Evolutionary conservation across 2,888 invertebrate genomes (phyloP), one percentile per base, ranked within the genome.

Genomic region (Abrostola tripartita): DNA sequence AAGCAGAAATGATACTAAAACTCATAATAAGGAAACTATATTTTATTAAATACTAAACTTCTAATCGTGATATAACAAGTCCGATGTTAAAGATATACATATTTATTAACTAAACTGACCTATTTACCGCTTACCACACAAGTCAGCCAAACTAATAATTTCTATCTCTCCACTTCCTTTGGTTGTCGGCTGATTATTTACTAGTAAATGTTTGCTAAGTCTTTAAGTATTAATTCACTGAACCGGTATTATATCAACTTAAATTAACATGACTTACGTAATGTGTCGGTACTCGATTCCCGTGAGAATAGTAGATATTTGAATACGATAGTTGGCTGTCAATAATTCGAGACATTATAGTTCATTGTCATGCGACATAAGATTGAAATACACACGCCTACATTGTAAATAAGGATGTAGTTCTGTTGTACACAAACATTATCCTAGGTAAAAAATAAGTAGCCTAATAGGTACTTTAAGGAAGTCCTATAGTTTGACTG

Each of bases 271-370:
- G 50, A 37, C n/a, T 73, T 63, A 64, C 57, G 68, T 68, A 73
- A 73, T 57, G 24, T 12, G 35, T 10, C 57, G 9, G 50, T 54
- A 37, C 55, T 59, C 11, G 44, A 69, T 69, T 72, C 65, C 65
- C 65, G 50, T 69, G 69, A 61, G 71, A 72, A 73, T 55, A 61
- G 58, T 37, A 14, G 67, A 68, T 73, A 58, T 73, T 68, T 65
- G 60, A 54, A 68, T 68, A n/a, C 44, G 67, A 72, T 70, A 55
- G 44, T 47, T 9, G 67, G 10, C 55, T 68, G 68, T 68, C 71
- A 61, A n/a, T 40, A 38, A 24, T 24, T 8, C 14, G 14, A 47
- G 44, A 47, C 14, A 47, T 44, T 47, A 47, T 47, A 24, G 44
- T 47, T 47, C 44, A 47, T 47, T 47, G 44, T 47, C 44, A 47